Evolutionary conservation across 2,797 vertebrate species (phyloP).

Genomic region (Sparus aurata): DNA sequence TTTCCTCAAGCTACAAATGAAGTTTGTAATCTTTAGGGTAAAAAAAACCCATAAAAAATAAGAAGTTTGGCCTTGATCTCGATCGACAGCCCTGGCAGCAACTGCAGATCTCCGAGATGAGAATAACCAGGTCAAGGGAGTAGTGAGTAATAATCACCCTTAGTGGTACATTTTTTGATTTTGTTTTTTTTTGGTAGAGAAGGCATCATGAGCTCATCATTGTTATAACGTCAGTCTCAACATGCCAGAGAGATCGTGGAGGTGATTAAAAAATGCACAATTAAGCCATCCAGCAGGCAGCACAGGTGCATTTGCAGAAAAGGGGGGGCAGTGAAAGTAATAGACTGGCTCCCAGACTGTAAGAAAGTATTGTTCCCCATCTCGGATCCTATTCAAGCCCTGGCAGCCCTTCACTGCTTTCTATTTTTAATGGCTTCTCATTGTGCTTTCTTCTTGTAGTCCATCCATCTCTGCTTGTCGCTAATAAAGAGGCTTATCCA

Average conservation of each 20-base stretch:
- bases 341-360: conserved; percentile 40
- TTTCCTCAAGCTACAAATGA: conserved; percentile 48
- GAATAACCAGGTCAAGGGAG: conserved; percentile 16
- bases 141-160: neutral
- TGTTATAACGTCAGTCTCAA: conserved; percentile 13
- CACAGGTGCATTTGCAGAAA: conserved; percentile 38
- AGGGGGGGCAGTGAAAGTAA: conserved; percentile 57
- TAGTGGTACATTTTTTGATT: neutral
- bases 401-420: conserved; percentile 72
- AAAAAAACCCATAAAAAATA: neutral
- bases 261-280: conserved; percentile 32
- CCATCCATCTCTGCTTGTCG: conserved; percentile 75
- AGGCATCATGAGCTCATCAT: conserved; percentile 5
- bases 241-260: neutral
- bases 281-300: conserved; percentile 14
- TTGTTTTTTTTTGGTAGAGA: neutral
- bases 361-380: conserved; percentile 55
- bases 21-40: conserved; percentile 34
- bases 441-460: conserved; percentile 78
- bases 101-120: conserved; percentile 15
- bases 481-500: conserved; percentile 77
- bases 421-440: conserved; percentile 83
- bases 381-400: conserved; percentile 70
- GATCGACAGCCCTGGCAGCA: conserved; percentile 17
- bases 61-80: conserved; percentile 17